Base-by-base conservation (phyloP, 2,888 invertebrate species). In the Labia minor region DNA sequence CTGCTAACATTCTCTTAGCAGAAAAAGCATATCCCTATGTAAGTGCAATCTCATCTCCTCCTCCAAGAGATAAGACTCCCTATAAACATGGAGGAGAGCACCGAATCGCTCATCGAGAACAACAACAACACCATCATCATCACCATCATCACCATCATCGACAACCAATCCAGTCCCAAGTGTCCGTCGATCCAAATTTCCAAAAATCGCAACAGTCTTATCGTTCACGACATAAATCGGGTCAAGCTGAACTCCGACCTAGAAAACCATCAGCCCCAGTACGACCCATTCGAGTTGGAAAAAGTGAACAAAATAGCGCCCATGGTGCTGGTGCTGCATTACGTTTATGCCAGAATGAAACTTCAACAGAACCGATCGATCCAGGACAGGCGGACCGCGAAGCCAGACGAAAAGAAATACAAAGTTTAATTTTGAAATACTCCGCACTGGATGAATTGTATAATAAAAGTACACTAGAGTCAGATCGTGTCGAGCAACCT, bases 351-450 rank as follows among this genome's bases (percentile, higher is more conserved):
- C 81, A 74, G 26, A 61, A 71, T 49, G 64, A 65, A 20, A 64
- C 61, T 19, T 49, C 62, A 14, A 77, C 75, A 67, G 83, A 82
- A 70, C 78, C 80, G 70, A 74, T 74, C 2, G 76, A 76, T 11
- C 75, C 75, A 8, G 81, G 81, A 19, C 64, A 66, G 18, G 81
- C 81, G 10, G 91, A 92, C 71, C 82, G 92, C 62, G 90, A 90
- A 76, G 87, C 88, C 10, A 86, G 87, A 72, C 83, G 92, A 37
- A 91, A 91, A 74, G 92, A 92, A 75, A 90, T 90, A 68, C 88
- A 90, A 76, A 86, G 87, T 73, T 80, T 92, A 68, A 90, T 91
- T 69, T 83, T 87, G 81, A 92, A 91, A 76, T 92, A 92, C 76
- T 86, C 89, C 26, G 89, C 88, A 63, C 79, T 90, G 71, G 89